Evolutionary conservation across 2,888 invertebrate species (phyloP).

Genomic region (Cantharis rufa): DNA sequence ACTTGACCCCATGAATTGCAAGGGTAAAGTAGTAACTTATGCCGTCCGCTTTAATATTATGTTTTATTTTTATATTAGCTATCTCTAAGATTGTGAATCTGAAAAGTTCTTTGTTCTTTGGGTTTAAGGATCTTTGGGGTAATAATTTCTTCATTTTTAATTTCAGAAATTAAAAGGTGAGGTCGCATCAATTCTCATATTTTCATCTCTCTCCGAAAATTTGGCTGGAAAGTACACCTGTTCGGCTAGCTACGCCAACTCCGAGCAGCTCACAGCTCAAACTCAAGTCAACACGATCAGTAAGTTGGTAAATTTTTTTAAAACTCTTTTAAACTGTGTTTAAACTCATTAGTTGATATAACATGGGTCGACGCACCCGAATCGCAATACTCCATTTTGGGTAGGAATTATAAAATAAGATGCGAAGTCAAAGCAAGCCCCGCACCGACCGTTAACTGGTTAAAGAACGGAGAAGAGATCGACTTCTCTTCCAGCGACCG

Average conservation of each 20-base stretch:
- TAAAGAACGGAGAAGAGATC: constrained; percentile 75
- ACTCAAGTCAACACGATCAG: constrained; percentile 76
- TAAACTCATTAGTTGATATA: constrained; percentile 70
- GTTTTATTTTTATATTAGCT: too few species aligned
- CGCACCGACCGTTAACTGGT: constrained; percentile 84
- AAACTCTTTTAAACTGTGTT: neutral
- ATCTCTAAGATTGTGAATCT: too few species aligned
- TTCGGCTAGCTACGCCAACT: constrained; percentile 76
- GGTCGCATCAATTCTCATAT: constrained; percentile 71
- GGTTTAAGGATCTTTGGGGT: too few species aligned
- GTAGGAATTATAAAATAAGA: constrained; percentile 74
- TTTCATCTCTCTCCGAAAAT: constrained; percentile 72
- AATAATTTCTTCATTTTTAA: too few species aligned
- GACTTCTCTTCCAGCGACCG: constrained; percentile 70
- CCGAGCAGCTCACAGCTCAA: constrained; percentile 66
- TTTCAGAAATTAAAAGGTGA: constrained; percentile 59
- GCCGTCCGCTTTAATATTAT: too few species aligned
- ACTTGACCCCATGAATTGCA: too few species aligned
- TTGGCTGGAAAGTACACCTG: constrained; percentile 85
- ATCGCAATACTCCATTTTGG: constrained; percentile 79
- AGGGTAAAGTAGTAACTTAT: too few species aligned
- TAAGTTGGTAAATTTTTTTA: constrained; percentile 52
- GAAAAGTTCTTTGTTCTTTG: too few species aligned
- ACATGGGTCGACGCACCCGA: constrained; percentile 83
- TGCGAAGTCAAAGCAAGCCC: constrained; percentile 87